phyloP scores from a whole-genome alignment of 2,113 vertebrate genomes.

The Neotoma lepida region DNA sequence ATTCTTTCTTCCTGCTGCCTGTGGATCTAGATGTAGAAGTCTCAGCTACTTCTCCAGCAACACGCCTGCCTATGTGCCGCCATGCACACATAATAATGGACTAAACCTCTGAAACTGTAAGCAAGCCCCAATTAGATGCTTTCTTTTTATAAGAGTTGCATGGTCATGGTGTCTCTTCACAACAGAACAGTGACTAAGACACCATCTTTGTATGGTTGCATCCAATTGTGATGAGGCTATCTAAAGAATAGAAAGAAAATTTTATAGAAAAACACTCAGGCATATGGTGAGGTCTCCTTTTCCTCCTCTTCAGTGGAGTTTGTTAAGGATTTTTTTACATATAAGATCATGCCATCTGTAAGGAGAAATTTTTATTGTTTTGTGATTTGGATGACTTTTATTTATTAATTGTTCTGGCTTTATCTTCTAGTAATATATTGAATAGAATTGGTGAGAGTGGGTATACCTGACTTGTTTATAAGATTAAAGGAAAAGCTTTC shows the following conservation, averaged over 20 bases:
- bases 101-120: no score
- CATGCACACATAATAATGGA: no score
- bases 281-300: not conserved
- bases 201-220: not conserved
- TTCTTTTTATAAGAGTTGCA: no score
- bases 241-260: conserved; percentile 10
- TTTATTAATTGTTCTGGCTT: not conserved
- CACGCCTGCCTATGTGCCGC: no score
- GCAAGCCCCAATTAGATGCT: no score
- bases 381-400: not conserved
- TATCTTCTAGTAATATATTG: not conserved
- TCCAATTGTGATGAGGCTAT: not conserved
- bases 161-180: no score
- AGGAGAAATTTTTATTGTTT: not conserved
- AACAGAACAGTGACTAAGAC: no score
- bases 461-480: not conserved
- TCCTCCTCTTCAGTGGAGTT: not conserved
- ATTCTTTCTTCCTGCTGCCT: not conserved
- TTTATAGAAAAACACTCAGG: not conserved
- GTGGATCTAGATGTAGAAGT: not conserved
- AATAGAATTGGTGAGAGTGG: not conserved
- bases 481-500: not conserved
- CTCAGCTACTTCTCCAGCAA: not conserved
- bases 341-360: conserved; percentile 16
- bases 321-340: not conserved